Percentiles rank a stretch among this genome's conserved stretches.
Conservation (phyloP, 2,888 invertebrate species). For the Synanthedon formicaeformis region DNA sequence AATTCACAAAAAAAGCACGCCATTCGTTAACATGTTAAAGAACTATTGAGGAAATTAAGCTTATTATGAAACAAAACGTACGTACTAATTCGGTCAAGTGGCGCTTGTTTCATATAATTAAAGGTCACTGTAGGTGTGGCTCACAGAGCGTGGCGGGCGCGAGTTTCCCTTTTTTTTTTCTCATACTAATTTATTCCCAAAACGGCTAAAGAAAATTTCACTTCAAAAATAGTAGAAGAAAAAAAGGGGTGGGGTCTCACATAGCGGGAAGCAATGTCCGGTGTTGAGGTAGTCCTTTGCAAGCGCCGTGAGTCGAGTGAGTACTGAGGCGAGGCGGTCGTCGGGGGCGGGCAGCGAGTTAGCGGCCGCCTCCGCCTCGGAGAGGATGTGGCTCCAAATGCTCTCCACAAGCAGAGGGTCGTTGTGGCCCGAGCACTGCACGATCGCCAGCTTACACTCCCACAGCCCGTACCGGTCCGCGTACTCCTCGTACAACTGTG, state of each 20-base stretch:
- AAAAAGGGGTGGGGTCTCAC: conserved; percentile 66
- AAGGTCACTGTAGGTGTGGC: neutral
- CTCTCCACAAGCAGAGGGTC: conserved; percentile 89
- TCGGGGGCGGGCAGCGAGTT: conserved; percentile 49
- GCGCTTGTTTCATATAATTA: too few species aligned
- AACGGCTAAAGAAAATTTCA: neutral
- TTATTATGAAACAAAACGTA: too few species aligned
- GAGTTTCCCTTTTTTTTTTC: too few species aligned
- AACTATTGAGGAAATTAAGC: too few species aligned
- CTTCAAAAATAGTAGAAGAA: neutral
- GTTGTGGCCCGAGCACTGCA: conserved; percentile 93
- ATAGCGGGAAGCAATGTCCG: conserved; percentile 88
- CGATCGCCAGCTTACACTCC: conserved; percentile 94
- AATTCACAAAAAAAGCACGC: too few species aligned
- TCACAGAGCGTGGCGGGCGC: too few species aligned
- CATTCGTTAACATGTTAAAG: too few species aligned
- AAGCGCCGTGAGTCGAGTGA: conserved; percentile 81
- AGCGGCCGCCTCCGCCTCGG: conserved; percentile 67
- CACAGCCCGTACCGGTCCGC: conserved; percentile 90
- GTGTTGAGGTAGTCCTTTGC: conserved; percentile 84
- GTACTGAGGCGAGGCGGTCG: conserved; percentile 76
- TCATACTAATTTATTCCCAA: neutral
- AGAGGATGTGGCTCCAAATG: conserved; percentile 90
- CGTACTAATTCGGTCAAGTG: too few species aligned
- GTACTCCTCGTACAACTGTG: conserved; percentile 87